A percentile compares a stretch with the other conserved stretches of the same genome.
Evolutionary conservation across 2,797 vertebrate species (phyloP).

Genomic region (Catostomus latipinnis): DNA sequence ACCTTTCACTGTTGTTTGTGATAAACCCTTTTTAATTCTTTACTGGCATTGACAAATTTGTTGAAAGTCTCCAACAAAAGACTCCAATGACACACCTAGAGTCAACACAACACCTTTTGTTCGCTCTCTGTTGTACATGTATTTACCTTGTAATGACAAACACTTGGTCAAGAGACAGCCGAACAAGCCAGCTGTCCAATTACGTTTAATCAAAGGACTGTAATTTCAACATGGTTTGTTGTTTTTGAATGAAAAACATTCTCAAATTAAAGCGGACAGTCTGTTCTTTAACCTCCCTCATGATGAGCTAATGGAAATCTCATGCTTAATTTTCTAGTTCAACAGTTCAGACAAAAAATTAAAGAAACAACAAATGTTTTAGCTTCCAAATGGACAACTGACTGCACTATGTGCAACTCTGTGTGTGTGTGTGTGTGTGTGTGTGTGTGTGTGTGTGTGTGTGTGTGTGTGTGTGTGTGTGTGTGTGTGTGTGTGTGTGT

Average conservation of each 20-base stretch:
- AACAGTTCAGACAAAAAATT: constrained; percentile 2
- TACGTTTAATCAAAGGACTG: constrained; percentile 3
- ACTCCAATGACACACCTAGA: constrained; percentile 17
- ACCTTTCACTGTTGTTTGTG: neutral
- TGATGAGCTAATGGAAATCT: constrained; percentile 23
- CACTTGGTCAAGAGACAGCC: constrained; percentile 41
- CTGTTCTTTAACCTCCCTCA: constrained; percentile 12
- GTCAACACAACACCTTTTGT: constrained; percentile 35
- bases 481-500: no score
- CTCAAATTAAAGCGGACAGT: constrained; percentile 23
- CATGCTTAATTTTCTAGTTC: constrained; percentile 5
- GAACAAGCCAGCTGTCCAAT: constrained; percentile 38
- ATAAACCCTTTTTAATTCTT: constrained; percentile 1
- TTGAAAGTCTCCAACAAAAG: neutral
- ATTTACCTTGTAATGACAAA: constrained; percentile 14
- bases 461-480: no score
- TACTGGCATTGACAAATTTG: constrained; percentile 11
- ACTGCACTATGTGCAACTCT: neutral
- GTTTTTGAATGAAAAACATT: constrained; percentile 26
- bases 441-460: neutral
- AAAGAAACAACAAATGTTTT: constrained; percentile 5
- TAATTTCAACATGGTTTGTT: constrained; percentile 19
- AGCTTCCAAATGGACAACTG: neutral
- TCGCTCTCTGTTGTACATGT: constrained; percentile 8
- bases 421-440: neutral